phyloP scores from a whole-genome alignment of 2,113 vertebrate species.

The Colistium nudipinnis region DNA sequence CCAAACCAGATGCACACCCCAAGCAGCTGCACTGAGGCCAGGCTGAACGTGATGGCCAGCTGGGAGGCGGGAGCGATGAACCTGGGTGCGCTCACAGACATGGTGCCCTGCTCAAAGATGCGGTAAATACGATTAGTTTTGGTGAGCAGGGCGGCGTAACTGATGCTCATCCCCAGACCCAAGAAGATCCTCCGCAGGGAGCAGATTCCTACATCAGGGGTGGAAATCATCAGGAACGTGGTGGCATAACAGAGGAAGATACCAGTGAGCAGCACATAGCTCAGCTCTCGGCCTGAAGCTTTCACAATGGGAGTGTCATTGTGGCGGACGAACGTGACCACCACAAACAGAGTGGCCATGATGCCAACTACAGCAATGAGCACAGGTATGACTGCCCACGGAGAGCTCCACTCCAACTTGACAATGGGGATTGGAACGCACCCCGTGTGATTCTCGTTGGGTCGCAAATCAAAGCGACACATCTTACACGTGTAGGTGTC shows the following conservation, averaged over 20 bases:
- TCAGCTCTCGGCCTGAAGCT: constrained; percentile 82
- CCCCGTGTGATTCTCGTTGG: constrained; percentile 81
- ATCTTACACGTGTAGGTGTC: constrained; percentile 83
- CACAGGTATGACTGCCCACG: constrained; percentile 82
- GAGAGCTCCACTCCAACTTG: constrained; percentile 84
- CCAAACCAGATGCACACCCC: constrained; percentile 83
- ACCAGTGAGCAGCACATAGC: constrained; percentile 82
- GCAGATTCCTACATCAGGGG: constrained; percentile 80
- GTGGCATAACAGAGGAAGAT: constrained; percentile 84
- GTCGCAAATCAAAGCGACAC: constrained; percentile 81
- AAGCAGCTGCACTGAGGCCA: constrained; percentile 81
- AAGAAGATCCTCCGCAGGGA: constrained; percentile 82
- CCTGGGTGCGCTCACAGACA: constrained; percentile 79
- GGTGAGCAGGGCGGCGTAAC: constrained; percentile 83
- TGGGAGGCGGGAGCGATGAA: constrained; percentile 83
- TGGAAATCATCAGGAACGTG: constrained; percentile 83
- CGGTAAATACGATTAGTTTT: constrained; percentile 84
- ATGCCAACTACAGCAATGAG: constrained; percentile 80
- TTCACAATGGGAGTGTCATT: constrained; percentile 84
- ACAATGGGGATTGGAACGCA: constrained; percentile 81
- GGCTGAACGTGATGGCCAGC: constrained; percentile 80
- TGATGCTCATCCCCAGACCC: constrained; percentile 84
- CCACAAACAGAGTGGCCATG: constrained; percentile 82
- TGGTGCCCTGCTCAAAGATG: constrained; percentile 82
- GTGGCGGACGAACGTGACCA: constrained; percentile 81